These are phyloP conservation scores for Ephialtes manifestator DNA, from an alignment of 2,888 invertebrate species.

Conservation along the genomic window DNA sequence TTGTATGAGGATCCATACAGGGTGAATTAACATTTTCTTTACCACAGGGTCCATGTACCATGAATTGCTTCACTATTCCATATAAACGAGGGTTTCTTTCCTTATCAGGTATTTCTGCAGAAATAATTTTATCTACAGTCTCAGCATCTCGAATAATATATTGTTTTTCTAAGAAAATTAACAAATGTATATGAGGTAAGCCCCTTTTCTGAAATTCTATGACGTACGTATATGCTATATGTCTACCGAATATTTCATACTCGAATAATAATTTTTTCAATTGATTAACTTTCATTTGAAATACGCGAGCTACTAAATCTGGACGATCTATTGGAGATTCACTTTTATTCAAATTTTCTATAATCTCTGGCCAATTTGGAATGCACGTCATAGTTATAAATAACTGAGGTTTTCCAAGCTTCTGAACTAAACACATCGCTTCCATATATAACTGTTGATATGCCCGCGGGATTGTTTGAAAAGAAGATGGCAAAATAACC, in stretches of 20 bases:
- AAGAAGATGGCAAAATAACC: too few species aligned
- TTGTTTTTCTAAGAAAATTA: slow-evolving; percentile 68
- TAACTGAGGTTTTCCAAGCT: slow-evolving; percentile 83
- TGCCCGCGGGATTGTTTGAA: slow-evolving; percentile 77
- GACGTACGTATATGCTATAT: slow-evolving; percentile 7
- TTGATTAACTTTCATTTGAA: slow-evolving; percentile 70
- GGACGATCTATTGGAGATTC: slow-evolving; percentile 79
- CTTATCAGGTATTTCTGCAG: slow-evolving; percentile 63
- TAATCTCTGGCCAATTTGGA: slow-evolving; percentile 84
- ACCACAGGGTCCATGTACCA: too few species aligned
- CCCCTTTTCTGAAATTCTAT: slow-evolving; percentile 81
- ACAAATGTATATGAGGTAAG: slow-evolving; percentile 67
- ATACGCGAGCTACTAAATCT: slow-evolving; percentile 74
- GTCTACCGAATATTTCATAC: slow-evolving; percentile 34
- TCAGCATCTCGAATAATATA: slow-evolving; percentile 74
- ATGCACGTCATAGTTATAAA: slow-evolving; percentile 76
- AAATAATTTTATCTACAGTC: slow-evolving; percentile 62
- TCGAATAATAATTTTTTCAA: slow-evolving; percentile 83
- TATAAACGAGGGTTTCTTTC: slow-evolving; percentile 22
- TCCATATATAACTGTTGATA: slow-evolving; percentile 83
- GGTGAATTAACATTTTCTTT: too few species aligned
- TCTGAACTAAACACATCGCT: slow-evolving; percentile 83
- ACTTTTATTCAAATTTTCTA: slow-evolving; percentile 74
- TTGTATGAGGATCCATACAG: too few species aligned
- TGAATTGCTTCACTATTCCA: too few species aligned